Evolutionary conservation across 2,888 invertebrate species (phyloP).

Genomic region (Endotricha flammealis): DNA sequence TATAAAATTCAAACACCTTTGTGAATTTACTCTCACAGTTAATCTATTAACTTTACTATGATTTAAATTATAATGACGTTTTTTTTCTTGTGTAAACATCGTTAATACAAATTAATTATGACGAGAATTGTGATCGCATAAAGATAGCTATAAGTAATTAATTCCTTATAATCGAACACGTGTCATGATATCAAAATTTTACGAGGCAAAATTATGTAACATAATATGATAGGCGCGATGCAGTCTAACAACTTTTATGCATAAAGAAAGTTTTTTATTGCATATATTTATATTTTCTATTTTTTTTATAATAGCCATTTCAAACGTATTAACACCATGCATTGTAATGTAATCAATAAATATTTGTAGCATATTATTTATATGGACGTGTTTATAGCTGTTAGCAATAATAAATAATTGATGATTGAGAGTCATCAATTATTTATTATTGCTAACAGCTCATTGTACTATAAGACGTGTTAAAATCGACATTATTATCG

Average conservation of each 20-base stretch:
- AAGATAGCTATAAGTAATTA: constrained; percentile 1
- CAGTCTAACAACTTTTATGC: neutral
- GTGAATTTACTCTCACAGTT: too few relatives aligned
- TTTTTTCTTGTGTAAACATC: too few relatives aligned
- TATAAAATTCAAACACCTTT: too few relatives aligned
- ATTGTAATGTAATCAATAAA: neutral
- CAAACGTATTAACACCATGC: neutral
- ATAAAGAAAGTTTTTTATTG: constrained; percentile 5
- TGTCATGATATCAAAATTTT: neutral
- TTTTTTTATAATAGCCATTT: neutral
- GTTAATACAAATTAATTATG: too few relatives aligned
- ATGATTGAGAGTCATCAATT: too few relatives aligned
- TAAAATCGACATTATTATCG: too few relatives aligned
- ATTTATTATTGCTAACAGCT: too few relatives aligned
- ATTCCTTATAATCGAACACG: constrained; percentile 3
- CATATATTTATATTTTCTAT: constrained; percentile 6
- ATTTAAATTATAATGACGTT: too few relatives aligned
- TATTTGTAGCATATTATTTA: neutral
- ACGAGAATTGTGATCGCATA: too few relatives aligned
- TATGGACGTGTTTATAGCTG: neutral
- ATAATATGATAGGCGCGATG: neutral
- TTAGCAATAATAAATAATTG: too few relatives aligned
- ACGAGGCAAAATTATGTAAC: constrained; percentile 6
- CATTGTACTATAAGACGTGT: too few relatives aligned
- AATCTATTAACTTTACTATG: too few relatives aligned